Evolutionary conservation across 2,113 vertebrate genomes (phyloP).

Genomic region (Hirundichthys speculiger): DNA sequence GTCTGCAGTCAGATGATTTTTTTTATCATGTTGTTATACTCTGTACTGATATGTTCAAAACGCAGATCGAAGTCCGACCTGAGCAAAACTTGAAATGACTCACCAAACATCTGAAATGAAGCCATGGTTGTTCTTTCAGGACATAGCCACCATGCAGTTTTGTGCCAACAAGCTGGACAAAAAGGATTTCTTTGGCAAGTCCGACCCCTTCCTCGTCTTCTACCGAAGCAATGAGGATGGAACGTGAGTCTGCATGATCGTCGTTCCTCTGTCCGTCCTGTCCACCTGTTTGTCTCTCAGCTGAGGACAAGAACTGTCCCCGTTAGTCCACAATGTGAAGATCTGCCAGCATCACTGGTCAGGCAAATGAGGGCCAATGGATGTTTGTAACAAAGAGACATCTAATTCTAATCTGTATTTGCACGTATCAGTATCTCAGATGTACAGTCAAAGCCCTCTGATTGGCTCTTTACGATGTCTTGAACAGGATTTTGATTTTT

Average conservation of each 20-base stretch:
- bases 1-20: no score
- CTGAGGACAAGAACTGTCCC: not conserved
- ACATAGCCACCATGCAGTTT: slow-evolving; percentile 92
- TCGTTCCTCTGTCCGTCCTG: not conserved
- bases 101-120: not conserved
- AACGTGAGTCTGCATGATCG: slow-evolving; percentile 81
- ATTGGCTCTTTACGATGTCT: no score
- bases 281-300: slow-evolving; percentile 14
- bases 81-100: not conserved
- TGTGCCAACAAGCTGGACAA: slow-evolving; percentile 94
- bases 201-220: slow-evolving; percentile 93
- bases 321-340: not conserved
- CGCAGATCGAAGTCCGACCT: not conserved
- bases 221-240: slow-evolving; percentile 94
- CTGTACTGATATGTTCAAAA: not conserved
- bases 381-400: no score
- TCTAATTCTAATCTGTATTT: no score
- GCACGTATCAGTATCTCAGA: no score
- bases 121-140: slow-evolving; percentile 70
- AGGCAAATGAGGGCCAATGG: no score
- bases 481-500: no score
- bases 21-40: no score
- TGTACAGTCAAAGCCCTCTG: no score
- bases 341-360: not conserved
- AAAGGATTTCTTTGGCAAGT: slow-evolving; percentile 91